Percentiles rank a stretch among this genome's conserved stretches.
phyloP scores from a whole-genome alignment of 2,888 invertebrate species.

The Hydropsyche betteni region DNA sequence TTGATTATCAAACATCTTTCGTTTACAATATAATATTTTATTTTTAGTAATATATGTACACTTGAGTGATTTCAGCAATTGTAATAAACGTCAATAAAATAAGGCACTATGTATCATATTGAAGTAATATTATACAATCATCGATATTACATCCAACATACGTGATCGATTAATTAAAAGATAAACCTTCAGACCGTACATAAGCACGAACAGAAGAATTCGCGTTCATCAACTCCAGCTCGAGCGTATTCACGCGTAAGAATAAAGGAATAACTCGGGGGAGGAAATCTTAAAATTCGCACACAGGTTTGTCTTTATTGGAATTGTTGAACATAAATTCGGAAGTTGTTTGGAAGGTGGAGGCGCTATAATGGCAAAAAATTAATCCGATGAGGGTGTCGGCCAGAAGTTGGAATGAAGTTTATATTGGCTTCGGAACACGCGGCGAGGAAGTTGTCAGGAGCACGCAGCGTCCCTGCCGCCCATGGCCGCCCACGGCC shows the following conservation, averaged over 20 bases:
- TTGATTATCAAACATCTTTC: too few species aligned
- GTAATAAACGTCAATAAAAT: too few species aligned
- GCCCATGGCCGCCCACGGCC: too few species aligned
- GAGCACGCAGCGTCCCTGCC: constrained; percentile 38
- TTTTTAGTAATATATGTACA: too few species aligned
- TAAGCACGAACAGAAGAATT: too few species aligned
- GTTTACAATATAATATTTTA: too few species aligned
- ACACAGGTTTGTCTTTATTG: constrained; percentile 11
- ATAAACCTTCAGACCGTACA: too few species aligned
- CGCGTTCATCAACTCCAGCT: not conserved
- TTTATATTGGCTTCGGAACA: constrained; percentile 18
- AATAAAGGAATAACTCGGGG: not conserved
- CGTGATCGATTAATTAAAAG: too few species aligned
- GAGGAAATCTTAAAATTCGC: not conserved
- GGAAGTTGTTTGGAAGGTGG: constrained; percentile 12
- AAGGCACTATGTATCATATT: too few species aligned
- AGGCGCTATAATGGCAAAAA: constrained; percentile 10
- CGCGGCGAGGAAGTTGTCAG: constrained; percentile 34
- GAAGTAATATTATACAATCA: too few species aligned
- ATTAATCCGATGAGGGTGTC: constrained; percentile 22
- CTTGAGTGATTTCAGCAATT: too few species aligned
- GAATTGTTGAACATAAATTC: constrained; percentile 22
- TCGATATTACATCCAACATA: too few species aligned
- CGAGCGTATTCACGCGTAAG: constrained; percentile 2
- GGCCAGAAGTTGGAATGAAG: constrained; percentile 24